Base-by-base conservation (phyloP, 2,113 vertebrate species). In the Myanophis thanlyinensis region DNA sequence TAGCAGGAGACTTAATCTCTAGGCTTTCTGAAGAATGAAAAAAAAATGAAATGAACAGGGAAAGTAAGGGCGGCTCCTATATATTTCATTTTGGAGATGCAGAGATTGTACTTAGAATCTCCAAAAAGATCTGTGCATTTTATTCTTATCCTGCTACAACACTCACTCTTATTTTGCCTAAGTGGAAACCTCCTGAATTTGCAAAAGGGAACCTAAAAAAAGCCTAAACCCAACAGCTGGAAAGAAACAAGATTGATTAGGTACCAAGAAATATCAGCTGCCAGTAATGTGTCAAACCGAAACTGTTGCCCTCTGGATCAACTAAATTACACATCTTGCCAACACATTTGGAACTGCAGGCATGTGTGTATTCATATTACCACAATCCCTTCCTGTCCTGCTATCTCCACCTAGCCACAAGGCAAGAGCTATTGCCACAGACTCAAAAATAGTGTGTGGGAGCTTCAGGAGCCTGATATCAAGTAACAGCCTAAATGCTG, bases 361-460 rank as follows among this genome's bases (percentile, higher is more conserved):
- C 85, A 85, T 23, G 40, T 49, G 73, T 92, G 53, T 92, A 59
- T 40, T 89, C 73, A 62, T 53, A 92, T 92, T 85, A 59, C 92
- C 92, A 89, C 92, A 92, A 48, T 35, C 53, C 88, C 53, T 91
- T 91, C 91, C 91, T 91, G 85, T 67, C 44, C 46, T 51, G 52
- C 85, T 90, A 93, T 89, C 92, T 90, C 92, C 53, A 86, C 80
- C 80, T 35, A 86, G 80, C 73, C 46, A 51, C 80, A 85, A 44
- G 84, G 73, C 73, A 86, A 93, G n/a, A 90, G 80, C 12, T 54
- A 86, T 85, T 85, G 51, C 88, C 52, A 85, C 92, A 92, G 85
- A 56, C 18, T 88, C 92, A 89, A 90, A 93, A 93, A 93, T 93
- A 93, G 80, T 44, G 53, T 11, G 44, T 3, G 8, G 92, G 92